Evolutionary conservation across 1,140 invertebrate genomes (phyloP), one percentile per base, ranked within the genome.

Genomic region (Bombus confusus): DNA sequence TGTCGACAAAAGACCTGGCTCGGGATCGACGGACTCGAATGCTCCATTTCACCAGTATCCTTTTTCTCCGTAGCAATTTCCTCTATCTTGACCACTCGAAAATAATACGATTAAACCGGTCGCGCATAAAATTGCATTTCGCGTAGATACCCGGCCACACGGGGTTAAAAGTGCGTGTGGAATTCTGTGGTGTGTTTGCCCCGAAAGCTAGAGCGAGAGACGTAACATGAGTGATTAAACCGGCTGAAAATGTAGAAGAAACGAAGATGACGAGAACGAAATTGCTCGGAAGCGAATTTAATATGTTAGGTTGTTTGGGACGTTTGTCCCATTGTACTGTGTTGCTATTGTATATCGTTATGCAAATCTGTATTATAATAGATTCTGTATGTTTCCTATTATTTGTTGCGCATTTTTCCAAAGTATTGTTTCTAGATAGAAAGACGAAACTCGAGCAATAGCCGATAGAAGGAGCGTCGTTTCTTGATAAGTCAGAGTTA

Each of bases 11-110:
- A 62, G 47, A 81, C 86, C 86, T 73, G 69, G 71, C 62, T 43
- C 43, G 68, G 64, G 69, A 90, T 88, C 83, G 81, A 88, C 89
- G 69, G 57, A 62, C 79, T 80, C 81, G 74, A 64, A 88, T 86
- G 64, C 79, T 80, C 80, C 89, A 43, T 73, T 80, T 81, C 71
- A 4, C 9, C n/a, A n/a, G 31, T 79, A 66, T 72, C 80, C 79
- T 86, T 85, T 84, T 66, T 90, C 52, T 41, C 59, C n/a, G 68
- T 62, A 59, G 72, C 73, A 76, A 57, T 81, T 90, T 74, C 57
- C 86, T 80, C 59, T 86, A 71, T 86, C 71, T 89, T 79, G 69
- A 34, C 80, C 75, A 69, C 64, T 62, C 71, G 69, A 88, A 86
- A 75, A 82, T 88, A 81, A 85, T 82, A 82, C 83, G 81, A 80